Base-by-base conservation (phyloP, 2,113 vertebrate genomes). In the Zeus faber region DNA sequence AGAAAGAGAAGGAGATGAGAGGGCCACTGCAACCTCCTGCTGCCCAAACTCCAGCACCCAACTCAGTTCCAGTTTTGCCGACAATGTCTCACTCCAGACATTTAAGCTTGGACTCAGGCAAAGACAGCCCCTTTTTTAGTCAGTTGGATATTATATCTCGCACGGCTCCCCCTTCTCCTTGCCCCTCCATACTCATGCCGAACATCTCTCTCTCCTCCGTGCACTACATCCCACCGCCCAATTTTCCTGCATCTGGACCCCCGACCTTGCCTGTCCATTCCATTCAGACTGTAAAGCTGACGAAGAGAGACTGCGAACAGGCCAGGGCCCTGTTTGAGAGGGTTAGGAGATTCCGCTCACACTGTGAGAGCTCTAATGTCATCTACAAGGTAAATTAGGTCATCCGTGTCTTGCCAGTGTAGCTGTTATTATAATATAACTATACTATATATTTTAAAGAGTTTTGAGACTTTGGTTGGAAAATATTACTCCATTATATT, bases 321-420 rank as follows among this genome's bases (percentile, higher is more conserved):
- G 89, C 91, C 17, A 77, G 89, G 59, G 90, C 90, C 0, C 82
- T 93, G 40, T 92, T 93, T n/a, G 92, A 93, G 69, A 81, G 87
- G 58, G 89, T 93, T 33, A 67, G 88, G 49, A 87, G 82, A 33
- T 92, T 93, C 53, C 75, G 89, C 2, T 61, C 79, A 6, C 90
- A 92, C 62, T 88, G 85, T 2, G 92, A 93, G 75, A 85, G 80
- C 31, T 87, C 89, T 1, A 77, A 85, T 70, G 77, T 91, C 22
- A 88, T 91, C 52, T 93, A 89, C 63, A 89, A 87, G 84, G 89
- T 90, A 26, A 93, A 91, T 62, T 57, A 88, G 16, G 63, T 29
- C 11, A 10, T 37, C 33, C n/a, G 33, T 37, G 33, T 37, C 33
- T 14, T 14, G 8, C 11, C 11, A 14, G 33, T 37, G 31, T 33